Evolutionary conservation across 2,888 invertebrate species (phyloP).

Genomic region (Drosophila hamatofila): DNA sequence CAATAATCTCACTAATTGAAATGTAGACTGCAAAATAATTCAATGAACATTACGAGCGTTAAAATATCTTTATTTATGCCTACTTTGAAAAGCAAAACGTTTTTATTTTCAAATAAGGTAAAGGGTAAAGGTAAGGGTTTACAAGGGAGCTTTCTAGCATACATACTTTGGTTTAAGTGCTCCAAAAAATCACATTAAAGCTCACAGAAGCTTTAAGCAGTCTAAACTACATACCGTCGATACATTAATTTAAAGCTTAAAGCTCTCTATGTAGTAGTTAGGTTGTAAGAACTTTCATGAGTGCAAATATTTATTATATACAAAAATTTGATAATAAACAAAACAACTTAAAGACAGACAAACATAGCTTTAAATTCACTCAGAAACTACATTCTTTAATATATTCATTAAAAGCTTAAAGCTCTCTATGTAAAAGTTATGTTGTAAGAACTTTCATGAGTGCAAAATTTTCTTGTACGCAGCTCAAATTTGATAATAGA

Average conservation of each 20-base stretch:
- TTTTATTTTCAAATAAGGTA: background rate
- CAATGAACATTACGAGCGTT: background rate
- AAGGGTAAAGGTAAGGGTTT: too few relatives aligned
- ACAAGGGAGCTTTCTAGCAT: background rate
- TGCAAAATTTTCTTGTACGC: background rate
- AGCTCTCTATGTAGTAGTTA: background rate
- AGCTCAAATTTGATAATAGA: background rate
- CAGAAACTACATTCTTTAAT: too few relatives aligned
- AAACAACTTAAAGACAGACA: background rate
- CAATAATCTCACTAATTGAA: background rate
- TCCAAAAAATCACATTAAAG: background rate
- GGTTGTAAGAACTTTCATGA: too few relatives aligned
- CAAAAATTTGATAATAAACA: background rate
- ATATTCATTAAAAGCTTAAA: too few relatives aligned
- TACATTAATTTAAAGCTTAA: too few relatives aligned
- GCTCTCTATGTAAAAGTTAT: too few relatives aligned
- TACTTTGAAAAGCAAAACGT: background rate
- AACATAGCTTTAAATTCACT: background rate
- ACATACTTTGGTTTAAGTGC: rapidly evolving
- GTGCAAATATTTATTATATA: background rate
- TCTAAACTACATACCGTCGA: too few relatives aligned
- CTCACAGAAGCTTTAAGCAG: background rate
- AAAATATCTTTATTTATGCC: background rate
- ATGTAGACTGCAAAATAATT: background rate
- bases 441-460: background rate